Evolutionary conservation across 2,113 vertebrate genomes (phyloP), one percentile per base, ranked within the genome.

Genomic region (Pachyramphus minor): DNA sequence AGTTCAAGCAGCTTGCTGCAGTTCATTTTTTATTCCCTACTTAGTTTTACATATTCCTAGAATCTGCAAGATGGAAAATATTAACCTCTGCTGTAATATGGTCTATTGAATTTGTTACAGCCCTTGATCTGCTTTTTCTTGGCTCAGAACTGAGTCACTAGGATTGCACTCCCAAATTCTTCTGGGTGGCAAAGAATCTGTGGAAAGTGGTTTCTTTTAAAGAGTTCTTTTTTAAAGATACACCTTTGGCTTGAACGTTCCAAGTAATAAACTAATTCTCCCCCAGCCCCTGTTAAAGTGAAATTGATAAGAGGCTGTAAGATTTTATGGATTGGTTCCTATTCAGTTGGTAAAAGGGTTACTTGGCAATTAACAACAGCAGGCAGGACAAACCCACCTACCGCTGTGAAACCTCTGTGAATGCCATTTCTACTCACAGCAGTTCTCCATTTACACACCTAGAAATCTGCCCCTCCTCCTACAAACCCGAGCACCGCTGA

Each of bases 41-140:
- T 94, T 41, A 50, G 39, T 94, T 86, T 84, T 90, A 86, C 78
- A 56, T 59, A 81, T 92, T 95, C 86, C 86, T 93, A 90, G 68
- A 92, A 90, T 81, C 80, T 68, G 2, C 58, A 87, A 63, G 87
- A 91, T 78, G 94, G 94, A 97, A 96, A 94, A 85, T 85, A 87
- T 44, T 91, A 95, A 66, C 69, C 53, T 93, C 78, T 58, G 42
- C 73, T 94, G 87, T 74, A 78, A 25, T 69, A 67, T 45, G 47
- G 42, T 24, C 44, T 69, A 71, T 30, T 87, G 60, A 83, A 47
- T 58, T 55, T 28, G 30, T 83, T 92, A 86, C 58, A 68, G 90
- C 33, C 45, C 87, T 87, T 56, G 39, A 87, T 62, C 45, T 72
- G 75, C 47, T 95, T 94, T 93, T 87, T 76, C 80, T 95, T 96